Evolutionary conservation across 2,888 invertebrate genomes (phyloP).

Genomic region (Drosophila conformis): DNA sequence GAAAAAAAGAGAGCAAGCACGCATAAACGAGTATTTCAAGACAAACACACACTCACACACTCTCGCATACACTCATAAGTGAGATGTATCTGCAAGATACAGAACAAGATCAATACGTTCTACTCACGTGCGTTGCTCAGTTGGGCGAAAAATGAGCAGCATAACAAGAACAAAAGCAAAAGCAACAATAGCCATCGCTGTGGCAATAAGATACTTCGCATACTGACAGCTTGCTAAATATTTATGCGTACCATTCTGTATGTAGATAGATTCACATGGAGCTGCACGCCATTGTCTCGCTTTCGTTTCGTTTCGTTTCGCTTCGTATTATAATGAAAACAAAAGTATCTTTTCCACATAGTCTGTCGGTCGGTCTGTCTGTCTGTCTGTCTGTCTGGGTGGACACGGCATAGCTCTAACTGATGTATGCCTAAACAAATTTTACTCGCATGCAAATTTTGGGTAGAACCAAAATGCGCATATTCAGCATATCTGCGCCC

Average conservation of each 20-base stretch:
- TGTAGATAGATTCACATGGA: constrained; percentile 54
- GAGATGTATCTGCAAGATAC: constrained; percentile 77
- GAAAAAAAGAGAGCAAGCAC: constrained; percentile 39
- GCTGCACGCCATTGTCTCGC: constrained; percentile 61
- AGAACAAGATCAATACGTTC: constrained; percentile 77
- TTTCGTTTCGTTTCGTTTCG: constrained; percentile 37
- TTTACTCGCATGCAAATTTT: constrained; percentile 60
- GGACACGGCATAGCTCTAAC: constrained; percentile 10
- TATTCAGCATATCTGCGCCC: constrained; percentile 43
- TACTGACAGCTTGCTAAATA: constrained; percentile 65
- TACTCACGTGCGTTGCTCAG: constrained; percentile 71
- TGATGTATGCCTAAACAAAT: constrained; percentile 53
- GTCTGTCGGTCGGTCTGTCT: not conserved
- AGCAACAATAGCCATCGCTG: constrained; percentile 15
- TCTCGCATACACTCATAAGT: constrained; percentile 25
- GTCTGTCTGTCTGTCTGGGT: not conserved
- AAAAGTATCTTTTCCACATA: constrained; percentile 51
- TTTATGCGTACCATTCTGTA: constrained; percentile 64
- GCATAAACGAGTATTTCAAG: constrained; percentile 74
- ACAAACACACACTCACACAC: constrained; percentile 28
- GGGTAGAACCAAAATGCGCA: constrained; percentile 56
- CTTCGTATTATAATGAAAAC: constrained; percentile 67
- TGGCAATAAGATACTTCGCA: constrained; percentile 49
- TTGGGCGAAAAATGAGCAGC: constrained; percentile 31
- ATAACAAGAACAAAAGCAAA: constrained; percentile 28